Conservation (phyloP, 92 coral and sea anemone genomes). For the Epizoanthus ramosus region DNA sequence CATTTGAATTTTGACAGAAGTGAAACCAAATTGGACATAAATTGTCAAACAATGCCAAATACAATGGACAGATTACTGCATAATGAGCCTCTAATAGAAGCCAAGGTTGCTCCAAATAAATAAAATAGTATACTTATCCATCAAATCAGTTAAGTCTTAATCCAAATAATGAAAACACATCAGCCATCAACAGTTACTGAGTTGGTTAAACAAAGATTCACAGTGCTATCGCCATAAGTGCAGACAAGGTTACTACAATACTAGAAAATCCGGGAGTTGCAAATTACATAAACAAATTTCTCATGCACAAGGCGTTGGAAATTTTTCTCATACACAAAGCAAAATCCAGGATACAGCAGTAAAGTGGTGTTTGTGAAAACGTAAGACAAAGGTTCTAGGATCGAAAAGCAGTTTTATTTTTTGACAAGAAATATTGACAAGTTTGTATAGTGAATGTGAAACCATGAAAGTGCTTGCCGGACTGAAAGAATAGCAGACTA, state of each 20-base stretch:
- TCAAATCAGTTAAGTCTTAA: neutral
- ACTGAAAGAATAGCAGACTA: neutral
- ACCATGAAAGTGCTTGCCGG: conserved; percentile 20
- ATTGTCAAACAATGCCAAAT: too few species aligned
- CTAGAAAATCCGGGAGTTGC: neutral
- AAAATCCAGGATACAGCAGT: neutral
- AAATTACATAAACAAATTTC: neutral
- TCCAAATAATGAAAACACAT: neutral
- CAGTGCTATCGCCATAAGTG: neutral
- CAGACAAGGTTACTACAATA: neutral
- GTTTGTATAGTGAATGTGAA: neutral
- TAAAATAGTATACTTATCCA: neutral
- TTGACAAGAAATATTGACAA: neutral
- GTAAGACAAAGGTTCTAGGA: neutral
- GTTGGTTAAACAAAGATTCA: neutral
- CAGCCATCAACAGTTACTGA: neutral
- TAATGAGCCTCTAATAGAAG: too few species aligned
- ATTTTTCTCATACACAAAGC: neutral
- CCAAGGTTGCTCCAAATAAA: neutral
- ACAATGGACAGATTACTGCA: too few species aligned
- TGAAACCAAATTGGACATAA: too few species aligned
- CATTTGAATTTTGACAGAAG: too few species aligned
- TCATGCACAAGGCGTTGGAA: too few species aligned
- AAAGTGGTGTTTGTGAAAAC: neutral
- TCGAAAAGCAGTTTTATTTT: neutral